Evolutionary conservation across 2,113 vertebrate species (phyloP).

Genomic region (Ciconia stormi): DNA sequence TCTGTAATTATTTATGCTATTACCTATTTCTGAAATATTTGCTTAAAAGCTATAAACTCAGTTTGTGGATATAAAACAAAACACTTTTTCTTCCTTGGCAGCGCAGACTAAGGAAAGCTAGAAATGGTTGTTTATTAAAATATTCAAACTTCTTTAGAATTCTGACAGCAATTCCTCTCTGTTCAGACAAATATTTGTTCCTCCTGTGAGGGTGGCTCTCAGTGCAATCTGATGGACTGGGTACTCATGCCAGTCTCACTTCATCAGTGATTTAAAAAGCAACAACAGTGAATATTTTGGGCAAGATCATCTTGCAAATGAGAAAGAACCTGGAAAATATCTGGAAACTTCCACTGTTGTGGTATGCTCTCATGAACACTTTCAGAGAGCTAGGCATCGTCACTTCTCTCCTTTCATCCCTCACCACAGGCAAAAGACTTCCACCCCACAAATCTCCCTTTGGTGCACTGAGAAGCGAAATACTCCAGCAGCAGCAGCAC

Average conservation of each 20-base stretch:
- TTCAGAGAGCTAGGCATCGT: neutral
- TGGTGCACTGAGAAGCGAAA: neutral
- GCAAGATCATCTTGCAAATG: neutral
- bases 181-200: neutral
- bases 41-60: neutral
- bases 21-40: neutral
- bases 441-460: neutral
- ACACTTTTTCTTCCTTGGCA: neutral
- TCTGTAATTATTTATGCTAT: neutral
- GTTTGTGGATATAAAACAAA: neutral
- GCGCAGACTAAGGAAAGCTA: neutral
- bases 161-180: neutral
- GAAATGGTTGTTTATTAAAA: neutral
- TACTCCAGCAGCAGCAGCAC: neutral
- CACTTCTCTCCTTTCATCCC: neutral
- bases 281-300: neutral
- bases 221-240: neutral
- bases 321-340: neutral
- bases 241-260: neutral
- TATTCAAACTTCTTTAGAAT: neutral
- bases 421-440: neutral
- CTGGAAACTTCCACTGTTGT: neutral
- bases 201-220: neutral
- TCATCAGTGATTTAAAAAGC: neutral
- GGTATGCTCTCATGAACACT: neutral